phyloP scores from a whole-genome alignment of 2,888 invertebrate species.

The Acanthosepion esculentum region DNA sequence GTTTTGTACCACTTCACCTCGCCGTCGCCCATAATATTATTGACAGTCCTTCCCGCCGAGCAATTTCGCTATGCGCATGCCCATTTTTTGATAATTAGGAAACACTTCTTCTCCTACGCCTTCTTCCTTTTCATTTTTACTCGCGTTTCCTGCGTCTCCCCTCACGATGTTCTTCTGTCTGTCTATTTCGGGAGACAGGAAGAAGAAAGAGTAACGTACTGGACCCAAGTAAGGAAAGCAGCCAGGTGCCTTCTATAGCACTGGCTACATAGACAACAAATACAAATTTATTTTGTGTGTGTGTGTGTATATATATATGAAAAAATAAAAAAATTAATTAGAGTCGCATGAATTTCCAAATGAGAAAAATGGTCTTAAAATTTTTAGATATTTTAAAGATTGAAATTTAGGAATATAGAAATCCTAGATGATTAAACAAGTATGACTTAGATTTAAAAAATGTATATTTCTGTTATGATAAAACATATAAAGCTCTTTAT shows the following conservation, averaged over 20 bases:
- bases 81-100: slow-evolving; percentile 33
- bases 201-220: neutral
- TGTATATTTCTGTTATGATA: too few relatives aligned
- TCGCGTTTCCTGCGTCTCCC: neutral
- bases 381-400: too few relatives aligned
- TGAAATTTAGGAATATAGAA: too few relatives aligned
- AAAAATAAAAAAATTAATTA: too few relatives aligned
- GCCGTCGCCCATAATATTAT: slow-evolving; percentile 20
- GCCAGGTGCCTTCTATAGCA: neutral
- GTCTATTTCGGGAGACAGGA: neutral
- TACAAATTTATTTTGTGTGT: neutral
- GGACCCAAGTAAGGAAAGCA: neutral
- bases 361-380: too few relatives aligned
- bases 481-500: too few relatives aligned
- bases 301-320: too few relatives aligned
- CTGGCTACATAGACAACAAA: neutral
- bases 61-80: slow-evolving; percentile 33
- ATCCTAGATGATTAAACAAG: too few relatives aligned
- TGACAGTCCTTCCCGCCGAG: slow-evolving; percentile 33
- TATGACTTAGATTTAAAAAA: too few relatives aligned
- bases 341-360: too few relatives aligned
- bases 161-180: neutral
- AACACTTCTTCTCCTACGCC: neutral
- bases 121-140: neutral
- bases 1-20: slow-evolving; percentile 33